Percentiles rank a stretch among this genome's conserved stretches.
Evolutionary conservation across 2,797 vertebrate species (phyloP).

Genomic region (Sebastes dallii): DNA sequence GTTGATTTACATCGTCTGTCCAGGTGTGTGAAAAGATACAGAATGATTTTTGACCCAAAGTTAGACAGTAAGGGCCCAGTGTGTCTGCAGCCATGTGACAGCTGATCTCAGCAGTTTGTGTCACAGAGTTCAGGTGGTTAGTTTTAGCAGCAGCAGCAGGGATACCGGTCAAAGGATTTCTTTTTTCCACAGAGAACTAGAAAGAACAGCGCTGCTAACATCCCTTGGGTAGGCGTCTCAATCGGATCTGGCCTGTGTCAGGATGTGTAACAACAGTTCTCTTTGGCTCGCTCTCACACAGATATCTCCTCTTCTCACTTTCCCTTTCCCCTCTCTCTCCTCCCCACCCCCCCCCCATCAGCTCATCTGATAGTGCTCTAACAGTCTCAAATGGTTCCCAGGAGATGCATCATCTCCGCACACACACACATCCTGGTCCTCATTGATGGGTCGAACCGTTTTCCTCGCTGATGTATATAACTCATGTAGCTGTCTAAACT

Average conservation of each 20-base stretch:
- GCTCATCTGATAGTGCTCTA: slow-evolving; percentile 72
- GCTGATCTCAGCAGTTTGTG: slow-evolving; percentile 39
- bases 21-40: background rate
- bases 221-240: slow-evolving; percentile 62
- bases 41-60: slow-evolving; percentile 7
- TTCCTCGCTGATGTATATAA: slow-evolving; percentile 57
- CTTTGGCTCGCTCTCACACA: slow-evolving; percentile 27
- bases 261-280: slow-evolving; percentile 63
- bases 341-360: slow-evolving; percentile 38
- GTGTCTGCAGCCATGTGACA: slow-evolving; percentile 16
- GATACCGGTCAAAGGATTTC: slow-evolving; percentile 33
- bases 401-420: slow-evolving; percentile 62
- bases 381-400: slow-evolving; percentile 72
- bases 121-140: slow-evolving; percentile 57
- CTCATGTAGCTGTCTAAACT: slow-evolving; percentile 30
- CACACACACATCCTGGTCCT: slow-evolving; percentile 31
- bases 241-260: slow-evolving; percentile 66
- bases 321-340: slow-evolving; percentile 37
- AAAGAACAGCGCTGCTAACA: slow-evolving; percentile 54
- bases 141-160: slow-evolving; percentile 24
- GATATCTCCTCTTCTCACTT: slow-evolving; percentile 46
- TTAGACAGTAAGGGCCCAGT: background rate
- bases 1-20: background rate
- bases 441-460: slow-evolving; percentile 42
- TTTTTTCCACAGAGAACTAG: slow-evolving; percentile 38